phyloP scores from a whole-genome alignment of 1,140 invertebrate species.

The Homalodisca vitripennis region DNA sequence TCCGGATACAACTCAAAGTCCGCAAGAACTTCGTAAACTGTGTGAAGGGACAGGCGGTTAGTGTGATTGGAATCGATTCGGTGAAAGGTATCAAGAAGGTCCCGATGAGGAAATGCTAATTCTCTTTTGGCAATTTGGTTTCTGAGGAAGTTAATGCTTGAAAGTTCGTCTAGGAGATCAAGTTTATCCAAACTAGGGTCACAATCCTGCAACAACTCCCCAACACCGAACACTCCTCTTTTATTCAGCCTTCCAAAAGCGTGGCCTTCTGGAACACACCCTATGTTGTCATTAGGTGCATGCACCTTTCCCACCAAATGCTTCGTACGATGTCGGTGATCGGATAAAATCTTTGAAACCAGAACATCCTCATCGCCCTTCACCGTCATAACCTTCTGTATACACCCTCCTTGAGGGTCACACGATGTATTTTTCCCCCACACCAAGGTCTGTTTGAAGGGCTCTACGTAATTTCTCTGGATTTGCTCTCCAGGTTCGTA shows the following conservation, averaged over 20 bases:
- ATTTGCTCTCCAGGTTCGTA: constrained; percentile 5
- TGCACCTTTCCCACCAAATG: background rate
- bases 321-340: background rate
- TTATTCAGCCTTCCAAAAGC: constrained; percentile 11
- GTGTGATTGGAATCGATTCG: background rate
- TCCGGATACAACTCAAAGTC: background rate
- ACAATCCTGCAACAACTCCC: constrained; percentile 10
- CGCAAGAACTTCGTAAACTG: background rate
- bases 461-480: background rate
- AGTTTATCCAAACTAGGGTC: constrained; percentile 3
- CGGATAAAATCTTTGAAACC: constrained; percentile 4
- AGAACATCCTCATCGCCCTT: background rate
- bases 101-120: background rate
- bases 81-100: background rate
- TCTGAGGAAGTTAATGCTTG: background rate
- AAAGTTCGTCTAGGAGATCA: constrained; percentile 9
- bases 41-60: background rate
- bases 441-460: background rate
- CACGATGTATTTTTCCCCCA: background rate
- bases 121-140: constrained; percentile 1
- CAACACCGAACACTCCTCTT: background rate
- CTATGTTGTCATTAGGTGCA: constrained; percentile 10
- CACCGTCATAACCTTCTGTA: background rate
- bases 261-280: constrained; percentile 8
- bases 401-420: constrained; percentile 7